Base-by-base conservation (phyloP, 2,113 vertebrate species). In the Trachemys scripta region DNA sequence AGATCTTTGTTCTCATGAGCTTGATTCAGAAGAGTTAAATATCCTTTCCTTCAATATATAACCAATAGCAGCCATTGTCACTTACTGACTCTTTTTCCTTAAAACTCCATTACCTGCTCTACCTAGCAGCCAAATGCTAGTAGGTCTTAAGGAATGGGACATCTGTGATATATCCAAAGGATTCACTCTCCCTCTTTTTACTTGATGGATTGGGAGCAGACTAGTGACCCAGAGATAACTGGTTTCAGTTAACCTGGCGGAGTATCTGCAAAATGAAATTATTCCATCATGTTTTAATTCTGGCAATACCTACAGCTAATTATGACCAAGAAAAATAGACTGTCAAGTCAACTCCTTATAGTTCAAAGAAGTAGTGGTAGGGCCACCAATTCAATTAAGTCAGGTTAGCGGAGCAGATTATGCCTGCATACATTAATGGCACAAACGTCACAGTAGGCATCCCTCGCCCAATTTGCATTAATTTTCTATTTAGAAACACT, bases 171-270 rank as follows among this genome's bases (percentile, higher is more conserved):
- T 75, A 76, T 24, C 6, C 2, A 16, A 45, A 5, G 16, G 17
- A 5, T 84, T 1, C 1, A 12, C 19, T 54, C 76, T 69, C 83
- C 56, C 56, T 76, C 53, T 51, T 47, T 1, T n/a, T 6, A 11
- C 16, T 14, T 90, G 80, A 49, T 50, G 59, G 45, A 22, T 1
- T 1, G 22, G 5, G 93, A 13, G 8, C 59, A 49, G 45, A 72
- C 84, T 1, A 0, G 25, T 47, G 0, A 1, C 57, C n/a, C 54
- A 31, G 29, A 1, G 6, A 2, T 54, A 85, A 5, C 69, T 76
- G 3, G 80, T 42, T 82, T 85, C 42, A 62, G 53, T 75, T 81
- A 83, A 90, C 62, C 19, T 42, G 38, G 38, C 10, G 5, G 35
- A 42, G 22, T 78, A 31, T 93, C 47, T 31, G 49, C 82, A 16